A percentile compares a stretch with the other conserved stretches of the same genome.
Conservation (phyloP, 2,888 invertebrate genomes). For the Ennomos fuscantarius region DNA sequence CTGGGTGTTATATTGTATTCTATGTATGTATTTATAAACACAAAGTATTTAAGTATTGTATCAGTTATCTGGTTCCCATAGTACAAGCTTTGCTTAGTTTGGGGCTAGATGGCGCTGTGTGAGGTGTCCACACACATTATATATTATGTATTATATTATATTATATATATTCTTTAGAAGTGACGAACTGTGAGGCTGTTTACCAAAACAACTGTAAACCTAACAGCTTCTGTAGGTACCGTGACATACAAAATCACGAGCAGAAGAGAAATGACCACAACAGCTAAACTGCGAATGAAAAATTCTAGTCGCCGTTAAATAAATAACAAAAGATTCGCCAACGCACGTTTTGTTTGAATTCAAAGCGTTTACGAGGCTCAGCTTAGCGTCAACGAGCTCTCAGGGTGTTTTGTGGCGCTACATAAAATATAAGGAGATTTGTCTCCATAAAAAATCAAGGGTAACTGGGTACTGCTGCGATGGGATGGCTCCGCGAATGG, state of each 20-base stretch:
- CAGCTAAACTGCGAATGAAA: constrained; percentile 29
- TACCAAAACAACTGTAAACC: no score
- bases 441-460: constrained; percentile 37
- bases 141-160: no score
- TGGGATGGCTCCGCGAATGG: constrained; percentile 17
- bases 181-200: no score
- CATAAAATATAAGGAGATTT: constrained; percentile 35
- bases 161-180: no score
- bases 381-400: constrained; percentile 25
- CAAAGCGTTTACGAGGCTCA: constrained; percentile 23
- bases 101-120: no score
- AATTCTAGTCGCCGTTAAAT: constrained; percentile 26
- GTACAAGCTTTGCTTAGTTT: no score
- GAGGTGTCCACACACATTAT: no score
- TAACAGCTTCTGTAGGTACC: background rate
- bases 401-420: constrained; percentile 29
- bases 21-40: no score
- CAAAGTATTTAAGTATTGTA: no score
- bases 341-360: constrained; percentile 24
- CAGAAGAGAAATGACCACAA: constrained; percentile 25
- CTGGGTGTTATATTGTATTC: no score
- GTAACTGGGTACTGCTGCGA: constrained; percentile 27
- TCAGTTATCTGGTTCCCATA: no score
- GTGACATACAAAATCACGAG: constrained; percentile 1
- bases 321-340: constrained; percentile 28